Evolutionary conservation across 2,113 vertebrate species (phyloP), one percentile per base, ranked within the genome.

Genomic region (Menura novaehollandiae): DNA sequence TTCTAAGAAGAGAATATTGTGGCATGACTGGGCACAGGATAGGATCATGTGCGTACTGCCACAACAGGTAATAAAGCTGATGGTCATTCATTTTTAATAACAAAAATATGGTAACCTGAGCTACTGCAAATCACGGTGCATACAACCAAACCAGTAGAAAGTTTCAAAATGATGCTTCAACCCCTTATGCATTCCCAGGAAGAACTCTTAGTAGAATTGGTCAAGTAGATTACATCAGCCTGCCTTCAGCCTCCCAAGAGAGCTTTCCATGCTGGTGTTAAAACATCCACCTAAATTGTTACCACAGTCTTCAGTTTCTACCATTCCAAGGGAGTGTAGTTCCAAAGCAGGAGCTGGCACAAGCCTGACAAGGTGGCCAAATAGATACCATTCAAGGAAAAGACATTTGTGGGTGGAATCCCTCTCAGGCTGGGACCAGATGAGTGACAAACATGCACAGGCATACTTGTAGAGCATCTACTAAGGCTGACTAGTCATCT

Each of bases 401-500:
- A 80, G 27, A 24, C 3, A 5, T 35, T 49, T 33, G 21, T 19
- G n/a, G 10, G 23, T 8, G 15, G 22, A 23, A 74, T n/a, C 14
- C 11, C 5, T 74, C 10, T 43, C 18, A 35, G 37, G 4, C 19
- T 44, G 43, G 26, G 22, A 46, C 37, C 26, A 33, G 56, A 18
- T 43, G 26, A 39, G 18, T 89, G 14, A 13, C 32, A 58, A n/a
- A 56, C 5, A 1, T 17, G 7, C 1, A 0, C 18, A n/a, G 28
- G 22, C 15, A 11, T 33, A 15, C 33, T 55, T 58, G 27, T 7
- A 21, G n/a, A 47, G 10, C 13, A 28, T 75, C 39, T 75, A 12
- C 47, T 62, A 16, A 85, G 51, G 27, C 19, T 3, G 46, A 0
- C 8, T 53, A 39, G 19, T 44, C 15, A 33, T 66, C 14, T 73